Conservation (phyloP, 2,797 vertebrate species). For the Dromococcyx pavoninus region DNA sequence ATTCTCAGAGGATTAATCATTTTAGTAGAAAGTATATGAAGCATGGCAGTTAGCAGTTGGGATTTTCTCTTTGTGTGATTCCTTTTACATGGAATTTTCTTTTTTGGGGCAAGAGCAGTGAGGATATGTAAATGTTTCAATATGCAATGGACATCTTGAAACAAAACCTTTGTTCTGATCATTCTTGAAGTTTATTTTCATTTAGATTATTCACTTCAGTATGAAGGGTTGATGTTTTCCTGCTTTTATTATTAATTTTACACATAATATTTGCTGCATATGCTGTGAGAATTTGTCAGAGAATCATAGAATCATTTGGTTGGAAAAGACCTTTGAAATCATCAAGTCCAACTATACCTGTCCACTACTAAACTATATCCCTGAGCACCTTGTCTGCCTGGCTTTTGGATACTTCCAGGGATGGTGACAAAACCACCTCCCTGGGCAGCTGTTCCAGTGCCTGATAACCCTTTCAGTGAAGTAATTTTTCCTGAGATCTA, state of each 20-base stretch:
- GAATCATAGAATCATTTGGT: no score
- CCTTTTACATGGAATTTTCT: background rate
- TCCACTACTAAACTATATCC: no score
- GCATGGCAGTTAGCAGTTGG: background rate
- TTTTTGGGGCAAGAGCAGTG: background rate
- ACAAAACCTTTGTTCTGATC: background rate
- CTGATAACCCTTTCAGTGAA: no score
- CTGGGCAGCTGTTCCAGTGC: no score
- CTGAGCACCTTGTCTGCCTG: no score
- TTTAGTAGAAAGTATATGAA: background rate
- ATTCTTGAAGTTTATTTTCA: background rate
- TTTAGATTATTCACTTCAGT: background rate
- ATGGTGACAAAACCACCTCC: no score
- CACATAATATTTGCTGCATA: background rate
- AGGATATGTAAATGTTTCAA: background rate
- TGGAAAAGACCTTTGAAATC: no score
- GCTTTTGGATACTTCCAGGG: no score
- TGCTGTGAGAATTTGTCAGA: background rate
- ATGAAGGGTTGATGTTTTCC: background rate
- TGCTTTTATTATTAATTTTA: background rate
- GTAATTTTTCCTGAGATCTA: no score
- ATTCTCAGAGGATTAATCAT: constrained; percentile 16
- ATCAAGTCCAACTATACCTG: no score
- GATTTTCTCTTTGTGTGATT: background rate
- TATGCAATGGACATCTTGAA: background rate